Evolutionary conservation across 2,797 vertebrate species (phyloP).

Genomic region (Setipinna tenuifilis): DNA sequence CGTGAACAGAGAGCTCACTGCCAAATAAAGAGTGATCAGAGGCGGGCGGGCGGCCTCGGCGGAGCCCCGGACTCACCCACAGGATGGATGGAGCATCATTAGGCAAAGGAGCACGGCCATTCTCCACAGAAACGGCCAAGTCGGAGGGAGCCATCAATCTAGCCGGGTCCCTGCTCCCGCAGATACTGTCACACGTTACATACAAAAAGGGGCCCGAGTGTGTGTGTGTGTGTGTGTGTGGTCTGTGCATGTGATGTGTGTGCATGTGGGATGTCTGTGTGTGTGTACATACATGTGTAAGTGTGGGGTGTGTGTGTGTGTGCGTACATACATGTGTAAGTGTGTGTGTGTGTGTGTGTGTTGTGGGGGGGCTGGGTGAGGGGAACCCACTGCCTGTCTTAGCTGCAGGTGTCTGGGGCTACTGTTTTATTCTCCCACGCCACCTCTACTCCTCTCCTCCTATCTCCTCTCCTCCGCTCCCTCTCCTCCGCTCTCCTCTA

Average conservation of each 20-base stretch:
- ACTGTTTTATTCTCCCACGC: slow-evolving; percentile 27
- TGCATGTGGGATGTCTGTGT: slow-evolving; percentile 33
- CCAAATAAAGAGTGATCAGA: slow-evolving; percentile 91
- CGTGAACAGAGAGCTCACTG: slow-evolving; percentile 78
- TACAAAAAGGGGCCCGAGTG: slow-evolving; percentile 64
- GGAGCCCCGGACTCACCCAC: slow-evolving; percentile 65
- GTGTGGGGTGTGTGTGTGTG: background rate
- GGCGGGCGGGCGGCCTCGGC: too few species aligned
- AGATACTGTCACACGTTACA: slow-evolving; percentile 75
- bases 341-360: background rate
- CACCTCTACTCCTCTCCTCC: slow-evolving; percentile 28
- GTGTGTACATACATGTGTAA: background rate
- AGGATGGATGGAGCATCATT: slow-evolving; percentile 97
- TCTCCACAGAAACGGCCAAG: slow-evolving; percentile 87
- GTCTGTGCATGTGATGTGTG: background rate
- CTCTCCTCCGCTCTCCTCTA: too few species aligned
- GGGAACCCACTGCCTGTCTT: slow-evolving; percentile 44
- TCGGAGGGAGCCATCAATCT: slow-evolving; percentile 92
- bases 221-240: background rate
- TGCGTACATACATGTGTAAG: too few species aligned
- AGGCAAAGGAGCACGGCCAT: slow-evolving; percentile 83
- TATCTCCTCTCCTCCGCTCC: too few species aligned
- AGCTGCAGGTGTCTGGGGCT: slow-evolving; percentile 50
- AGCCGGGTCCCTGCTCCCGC: slow-evolving; percentile 66
- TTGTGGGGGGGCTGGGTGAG: slow-evolving; percentile 52